These are phyloP conservation scores for Podotricha telesiphe DNA, from an alignment of 2,888 invertebrate genomes.

Conservation along the genomic window DNA sequence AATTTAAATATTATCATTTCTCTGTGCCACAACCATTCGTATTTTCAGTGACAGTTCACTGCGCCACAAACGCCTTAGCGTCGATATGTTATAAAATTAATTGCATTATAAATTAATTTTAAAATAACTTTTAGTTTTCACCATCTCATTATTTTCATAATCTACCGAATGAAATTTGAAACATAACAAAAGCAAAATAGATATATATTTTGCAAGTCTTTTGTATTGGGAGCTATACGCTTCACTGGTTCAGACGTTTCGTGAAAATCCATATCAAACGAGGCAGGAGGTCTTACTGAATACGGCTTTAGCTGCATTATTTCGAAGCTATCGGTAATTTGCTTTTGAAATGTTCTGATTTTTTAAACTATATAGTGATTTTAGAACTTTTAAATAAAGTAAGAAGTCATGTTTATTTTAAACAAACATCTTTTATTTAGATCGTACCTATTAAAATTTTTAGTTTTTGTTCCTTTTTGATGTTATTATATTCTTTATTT, in stretches of 20 bases:
- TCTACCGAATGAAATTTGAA: background rate
- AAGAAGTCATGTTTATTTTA: background rate
- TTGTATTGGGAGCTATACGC: slow-evolving; percentile 24
- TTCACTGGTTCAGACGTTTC: slow-evolving; percentile 27
- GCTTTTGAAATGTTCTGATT: slow-evolving; percentile 2
- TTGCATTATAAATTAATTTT: background rate
- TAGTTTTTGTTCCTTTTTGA: too few species aligned
- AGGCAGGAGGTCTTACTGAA: slow-evolving; percentile 26
- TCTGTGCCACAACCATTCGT: too few species aligned
- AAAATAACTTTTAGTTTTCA: background rate
- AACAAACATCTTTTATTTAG: too few species aligned
- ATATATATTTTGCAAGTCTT: slow-evolving; percentile 20
- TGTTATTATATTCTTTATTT: too few species aligned
- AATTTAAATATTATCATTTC: too few species aligned
- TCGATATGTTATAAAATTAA: background rate
- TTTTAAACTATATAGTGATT: background rate
- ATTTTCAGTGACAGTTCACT: too few species aligned
- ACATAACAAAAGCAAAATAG: background rate
- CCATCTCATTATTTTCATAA: background rate
- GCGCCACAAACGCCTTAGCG: too few species aligned
- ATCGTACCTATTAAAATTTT: too few species aligned
- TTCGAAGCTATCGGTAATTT: slow-evolving; percentile 22
- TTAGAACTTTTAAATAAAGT: background rate
- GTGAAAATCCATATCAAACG: slow-evolving; percentile 28
- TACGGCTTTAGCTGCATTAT: slow-evolving; percentile 19